Percentiles rank a stretch among this genome's conserved stretches.
Conservation (phyloP, 2,888 invertebrate species). For the Ernsta delagoae region DNA sequence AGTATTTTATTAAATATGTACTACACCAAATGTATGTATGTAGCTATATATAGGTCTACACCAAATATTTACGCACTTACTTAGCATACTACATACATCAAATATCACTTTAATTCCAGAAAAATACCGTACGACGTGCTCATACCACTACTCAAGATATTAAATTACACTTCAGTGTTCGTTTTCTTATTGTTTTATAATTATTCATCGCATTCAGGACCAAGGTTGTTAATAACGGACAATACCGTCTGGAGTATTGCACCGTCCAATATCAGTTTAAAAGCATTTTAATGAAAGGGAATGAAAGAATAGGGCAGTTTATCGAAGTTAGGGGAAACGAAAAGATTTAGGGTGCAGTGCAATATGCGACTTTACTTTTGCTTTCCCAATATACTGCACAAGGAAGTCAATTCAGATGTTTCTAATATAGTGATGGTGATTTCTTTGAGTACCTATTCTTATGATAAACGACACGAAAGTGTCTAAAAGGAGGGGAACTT, state of each 20-base stretch:
- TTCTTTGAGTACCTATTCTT: too few species aligned
- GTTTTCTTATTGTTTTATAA: slow-evolving; percentile 38
- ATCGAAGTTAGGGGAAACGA: slow-evolving; percentile 47
- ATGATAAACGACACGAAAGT: too few species aligned
- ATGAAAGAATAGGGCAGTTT: slow-evolving; percentile 47
- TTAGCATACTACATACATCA: too few species aligned
- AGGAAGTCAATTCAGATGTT: slow-evolving; percentile 16
- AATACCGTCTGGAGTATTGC: slow-evolving; percentile 38
- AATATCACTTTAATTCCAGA: background rate
- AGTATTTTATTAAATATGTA: too few species aligned
- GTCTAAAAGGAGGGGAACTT: too few species aligned
- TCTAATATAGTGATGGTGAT: slow-evolving; percentile 11
- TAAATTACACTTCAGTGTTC: slow-evolving; percentile 24
- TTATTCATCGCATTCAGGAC: slow-evolving; percentile 32
- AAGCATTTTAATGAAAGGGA: slow-evolving; percentile 47
- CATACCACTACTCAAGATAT: slow-evolving; percentile 14
- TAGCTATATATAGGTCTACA: too few species aligned
- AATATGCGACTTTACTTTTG: slow-evolving; percentile 45
- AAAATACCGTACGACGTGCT: background rate
- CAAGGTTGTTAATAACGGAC: slow-evolving; percentile 40
- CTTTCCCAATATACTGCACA: slow-evolving; percentile 17
- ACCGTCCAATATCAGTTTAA: slow-evolving; percentile 50
- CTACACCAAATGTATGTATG: too few species aligned
- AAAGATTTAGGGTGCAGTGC: slow-evolving; percentile 46
- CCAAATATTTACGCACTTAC: too few species aligned